Conservation (phyloP, 2,888 invertebrate genomes). For the Drosophila dives region DNA sequence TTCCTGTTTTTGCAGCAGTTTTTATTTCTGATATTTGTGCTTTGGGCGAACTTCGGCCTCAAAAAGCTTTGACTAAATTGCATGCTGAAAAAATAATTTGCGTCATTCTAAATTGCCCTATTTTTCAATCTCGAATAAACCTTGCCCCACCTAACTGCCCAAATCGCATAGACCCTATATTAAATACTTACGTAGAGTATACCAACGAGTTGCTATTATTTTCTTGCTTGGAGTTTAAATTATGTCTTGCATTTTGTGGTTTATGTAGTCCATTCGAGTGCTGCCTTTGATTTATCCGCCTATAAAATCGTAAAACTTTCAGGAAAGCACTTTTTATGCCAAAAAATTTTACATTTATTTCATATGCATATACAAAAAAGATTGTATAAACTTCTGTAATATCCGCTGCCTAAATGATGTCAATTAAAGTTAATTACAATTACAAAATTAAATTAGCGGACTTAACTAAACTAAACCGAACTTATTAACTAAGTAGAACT, state of each 20-base stretch:
- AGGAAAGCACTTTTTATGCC: constrained; percentile 3
- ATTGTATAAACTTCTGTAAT: constrained; percentile 35
- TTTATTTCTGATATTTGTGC: not conserved
- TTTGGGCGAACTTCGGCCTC: not conserved
- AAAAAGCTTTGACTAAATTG: not conserved
- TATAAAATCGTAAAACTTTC: constrained; percentile 4
- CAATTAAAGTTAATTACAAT: constrained; percentile 12
- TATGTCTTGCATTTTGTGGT: constrained; percentile 23
- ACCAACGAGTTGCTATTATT: constrained; percentile 12
- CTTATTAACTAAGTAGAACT: constrained; percentile 57
- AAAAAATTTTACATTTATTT: constrained; percentile 44
- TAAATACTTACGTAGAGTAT: constrained; percentile 3
- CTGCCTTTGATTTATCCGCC: constrained; percentile 38
- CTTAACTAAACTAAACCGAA: constrained; percentile 46
- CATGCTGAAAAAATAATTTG: not conserved
- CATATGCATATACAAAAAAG: constrained; percentile 31
- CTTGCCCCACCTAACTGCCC: not conserved
- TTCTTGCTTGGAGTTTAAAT: constrained; percentile 19
- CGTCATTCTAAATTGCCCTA: not conserved
- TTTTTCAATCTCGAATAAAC: not conserved
- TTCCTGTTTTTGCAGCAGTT: too few relatives aligned
- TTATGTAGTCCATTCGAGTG: constrained; percentile 18
- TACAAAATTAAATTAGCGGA: constrained; percentile 35
- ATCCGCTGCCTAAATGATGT: constrained; percentile 57
- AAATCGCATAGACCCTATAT: not conserved